phyloP scores from a whole-genome alignment of 2,888 invertebrate genomes.

The Neocrepidodera transversa region DNA sequence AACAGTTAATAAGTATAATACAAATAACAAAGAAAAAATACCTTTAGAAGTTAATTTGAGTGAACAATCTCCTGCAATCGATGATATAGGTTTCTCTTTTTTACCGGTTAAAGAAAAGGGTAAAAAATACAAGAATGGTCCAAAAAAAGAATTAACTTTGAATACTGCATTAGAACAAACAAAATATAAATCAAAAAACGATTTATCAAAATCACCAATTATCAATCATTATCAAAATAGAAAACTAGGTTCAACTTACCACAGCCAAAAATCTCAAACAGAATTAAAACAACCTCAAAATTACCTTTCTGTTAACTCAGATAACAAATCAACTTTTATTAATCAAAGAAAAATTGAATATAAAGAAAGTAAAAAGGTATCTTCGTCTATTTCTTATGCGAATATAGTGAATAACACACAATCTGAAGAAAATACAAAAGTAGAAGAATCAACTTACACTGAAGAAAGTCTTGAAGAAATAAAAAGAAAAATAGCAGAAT shows the following conservation, averaged over 20 bases:
- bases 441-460: background rate
- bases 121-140: slow-evolving; percentile 32
- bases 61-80: slow-evolving; percentile 15
- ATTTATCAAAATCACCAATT: slow-evolving; percentile 38
- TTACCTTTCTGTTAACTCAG: slow-evolving; percentile 10
- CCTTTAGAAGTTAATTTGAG: slow-evolving; percentile 21
- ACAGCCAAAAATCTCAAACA: background rate
- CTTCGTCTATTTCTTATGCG: slow-evolving; percentile 46
- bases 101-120: slow-evolving; percentile 44
- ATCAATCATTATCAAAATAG: slow-evolving; percentile 43
- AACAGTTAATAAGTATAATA: slow-evolving; percentile 12
- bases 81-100: slow-evolving; percentile 43
- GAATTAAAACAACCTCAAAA: slow-evolving; percentile 8
- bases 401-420: slow-evolving; percentile 43
- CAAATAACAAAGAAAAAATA: slow-evolving; percentile 18
- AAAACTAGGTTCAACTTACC: slow-evolving; percentile 9
- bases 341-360: slow-evolving; percentile 28
- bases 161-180: slow-evolving; percentile 31
- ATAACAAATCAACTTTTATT: slow-evolving; percentile 19
- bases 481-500: background rate
- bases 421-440: background rate
- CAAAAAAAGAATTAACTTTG: slow-evolving; percentile 36
- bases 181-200: slow-evolving; percentile 31
- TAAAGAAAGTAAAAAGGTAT: slow-evolving; percentile 48
- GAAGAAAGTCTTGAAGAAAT: background rate